Percentiles rank a stretch among this genome's conserved stretches.
Conservation (phyloP, 2,888 invertebrate species). For the Eudemis profundana region DNA sequence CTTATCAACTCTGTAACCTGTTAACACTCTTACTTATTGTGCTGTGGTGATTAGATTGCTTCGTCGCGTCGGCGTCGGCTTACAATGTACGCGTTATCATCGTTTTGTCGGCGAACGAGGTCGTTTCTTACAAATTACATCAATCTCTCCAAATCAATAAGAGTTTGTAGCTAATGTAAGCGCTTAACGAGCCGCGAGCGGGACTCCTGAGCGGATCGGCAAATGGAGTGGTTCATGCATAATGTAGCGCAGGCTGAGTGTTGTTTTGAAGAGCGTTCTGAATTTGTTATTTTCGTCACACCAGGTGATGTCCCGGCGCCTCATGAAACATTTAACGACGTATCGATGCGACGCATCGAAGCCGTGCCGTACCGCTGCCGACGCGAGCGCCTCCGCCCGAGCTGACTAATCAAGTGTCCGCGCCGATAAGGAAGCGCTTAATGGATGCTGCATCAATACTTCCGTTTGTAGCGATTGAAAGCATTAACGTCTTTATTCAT, state of each 20-base stretch:
- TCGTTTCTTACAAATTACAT: constrained; percentile 70
- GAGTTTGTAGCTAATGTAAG: constrained; percentile 83
- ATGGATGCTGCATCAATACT: constrained; percentile 33
- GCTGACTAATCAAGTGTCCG: neutral
- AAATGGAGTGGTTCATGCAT: constrained; percentile 86
- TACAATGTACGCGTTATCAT: constrained; percentile 22
- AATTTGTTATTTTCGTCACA: constrained; percentile 84
- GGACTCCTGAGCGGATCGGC: constrained; percentile 84
- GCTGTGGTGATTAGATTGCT: constrained; percentile 8
- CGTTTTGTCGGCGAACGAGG: constrained; percentile 22
- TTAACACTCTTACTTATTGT: constrained; percentile 4
- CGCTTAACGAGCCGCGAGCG: constrained; percentile 84
- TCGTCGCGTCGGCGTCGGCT: neutral
- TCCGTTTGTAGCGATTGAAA: constrained; percentile 31
- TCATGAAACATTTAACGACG: constrained; percentile 81
- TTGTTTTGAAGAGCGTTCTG: constrained; percentile 85
- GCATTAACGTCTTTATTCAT: constrained; percentile 27
- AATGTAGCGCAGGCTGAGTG: constrained; percentile 82
- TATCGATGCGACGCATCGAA: constrained; percentile 62
- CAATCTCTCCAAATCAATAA: constrained; percentile 82
- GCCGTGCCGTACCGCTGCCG: neutral
- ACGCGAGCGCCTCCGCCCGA: constrained; percentile 4
- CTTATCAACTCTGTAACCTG: neutral
- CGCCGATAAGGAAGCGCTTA: constrained; percentile 33
- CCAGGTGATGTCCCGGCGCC: constrained; percentile 79